Percentiles rank a stretch among this genome's conserved stretches.
These are phyloP conservation scores for Oreotrochilus melanogaster DNA, from an alignment of 2,113 vertebrate genomes.

Conservation along the genomic window DNA sequence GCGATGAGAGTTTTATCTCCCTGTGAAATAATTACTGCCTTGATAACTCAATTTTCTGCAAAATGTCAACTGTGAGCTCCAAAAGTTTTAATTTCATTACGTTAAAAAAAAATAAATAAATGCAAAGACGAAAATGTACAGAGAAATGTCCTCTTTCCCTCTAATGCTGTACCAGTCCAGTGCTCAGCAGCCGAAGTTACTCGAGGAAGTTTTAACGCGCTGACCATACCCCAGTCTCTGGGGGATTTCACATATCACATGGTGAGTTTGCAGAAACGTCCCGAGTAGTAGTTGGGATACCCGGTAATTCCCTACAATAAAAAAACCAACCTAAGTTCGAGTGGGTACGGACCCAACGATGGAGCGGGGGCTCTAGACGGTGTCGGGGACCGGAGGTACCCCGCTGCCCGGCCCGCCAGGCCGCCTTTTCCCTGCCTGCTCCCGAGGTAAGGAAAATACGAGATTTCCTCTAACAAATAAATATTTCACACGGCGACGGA, in stretches of 20 bases:
- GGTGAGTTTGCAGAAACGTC: background rate
- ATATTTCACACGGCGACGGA: background rate
- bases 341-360: background rate
- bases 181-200: background rate
- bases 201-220: background rate
- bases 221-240: background rate
- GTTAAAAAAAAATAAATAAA: conserved; percentile 28
- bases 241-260: background rate
- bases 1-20: conserved; percentile 86
- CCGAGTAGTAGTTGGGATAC: background rate
- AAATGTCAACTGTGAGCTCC: conserved; percentile 81
- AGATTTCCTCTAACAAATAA: background rate
- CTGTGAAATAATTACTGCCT: conserved; percentile 88
- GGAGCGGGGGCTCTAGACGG: background rate
- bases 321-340: no score
- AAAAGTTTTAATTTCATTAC: conserved; percentile 86
- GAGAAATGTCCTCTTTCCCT: background rate
- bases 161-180: conserved; percentile 13
- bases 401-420: background rate
- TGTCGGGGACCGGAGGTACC: background rate
- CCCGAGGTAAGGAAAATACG: background rate
- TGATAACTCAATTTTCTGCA: conserved; percentile 87
- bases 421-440: background rate
- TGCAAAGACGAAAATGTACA: conserved; percentile 39
- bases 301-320: background rate